Evolutionary conservation across 2,113 vertebrate species (phyloP).

Genomic region (Orientallactaga bullata): DNA sequence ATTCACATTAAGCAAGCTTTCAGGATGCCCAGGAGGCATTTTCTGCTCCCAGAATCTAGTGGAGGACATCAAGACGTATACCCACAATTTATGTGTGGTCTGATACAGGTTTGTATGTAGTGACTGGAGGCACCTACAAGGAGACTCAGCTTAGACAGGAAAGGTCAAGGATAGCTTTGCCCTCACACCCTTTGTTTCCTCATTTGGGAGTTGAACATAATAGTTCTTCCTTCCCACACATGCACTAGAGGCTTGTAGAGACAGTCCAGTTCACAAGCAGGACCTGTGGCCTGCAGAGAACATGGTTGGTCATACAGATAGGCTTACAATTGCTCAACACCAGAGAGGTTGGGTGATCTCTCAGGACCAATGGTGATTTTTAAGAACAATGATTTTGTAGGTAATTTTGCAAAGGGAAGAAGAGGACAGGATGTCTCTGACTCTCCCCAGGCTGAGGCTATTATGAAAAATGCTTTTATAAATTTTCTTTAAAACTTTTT

Average conservation of each 20-base stretch:
- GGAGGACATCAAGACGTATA: neutral
- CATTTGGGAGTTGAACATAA: neutral
- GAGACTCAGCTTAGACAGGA: neutral
- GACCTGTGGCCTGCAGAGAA: too few species aligned
- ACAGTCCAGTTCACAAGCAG: neutral
- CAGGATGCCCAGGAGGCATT: neutral
- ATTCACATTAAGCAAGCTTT: neutral
- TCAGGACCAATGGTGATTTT: neutral
- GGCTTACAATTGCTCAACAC: neutral
- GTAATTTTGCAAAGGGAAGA: neutral
- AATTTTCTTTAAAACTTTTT: slow-evolving; percentile 70
- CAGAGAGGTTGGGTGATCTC: neutral
- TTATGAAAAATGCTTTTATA: slow-evolving; percentile 62
- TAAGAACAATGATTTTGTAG: neutral
- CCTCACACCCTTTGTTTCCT: neutral
- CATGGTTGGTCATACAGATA: neutral
- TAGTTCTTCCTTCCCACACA: neutral
- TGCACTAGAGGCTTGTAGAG: neutral
- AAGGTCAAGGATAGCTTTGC: neutral
- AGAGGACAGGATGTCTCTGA: slow-evolving; percentile 3
- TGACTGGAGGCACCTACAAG: neutral
- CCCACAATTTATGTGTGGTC: neutral
- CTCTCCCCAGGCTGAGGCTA: slow-evolving; percentile 4
- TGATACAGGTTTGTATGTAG: neutral
- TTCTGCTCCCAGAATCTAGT: neutral